phyloP scores from a whole-genome alignment of 2,113 vertebrate species.

The Leucopternis melanops region DNA sequence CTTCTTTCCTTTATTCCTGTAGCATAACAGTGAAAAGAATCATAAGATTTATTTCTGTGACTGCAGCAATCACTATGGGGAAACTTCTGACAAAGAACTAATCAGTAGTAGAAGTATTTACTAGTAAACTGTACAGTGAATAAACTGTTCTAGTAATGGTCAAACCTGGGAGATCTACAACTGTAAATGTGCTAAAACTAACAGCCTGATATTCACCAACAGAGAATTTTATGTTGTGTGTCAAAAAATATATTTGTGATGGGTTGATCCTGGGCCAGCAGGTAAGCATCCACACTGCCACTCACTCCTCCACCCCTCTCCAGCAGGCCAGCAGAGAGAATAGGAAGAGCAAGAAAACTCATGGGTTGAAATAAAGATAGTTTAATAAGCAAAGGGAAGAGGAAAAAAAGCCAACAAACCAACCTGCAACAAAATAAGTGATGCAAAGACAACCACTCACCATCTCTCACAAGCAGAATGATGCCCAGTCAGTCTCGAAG shows the following conservation, averaged over 20 bases:
- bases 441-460: background rate
- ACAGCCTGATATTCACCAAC: background rate
- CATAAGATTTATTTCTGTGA: background rate
- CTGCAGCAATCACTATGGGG: background rate
- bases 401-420: fast-evolving
- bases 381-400: background rate
- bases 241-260: background rate
- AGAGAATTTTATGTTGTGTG: background rate
- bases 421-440: background rate
- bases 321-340: background rate
- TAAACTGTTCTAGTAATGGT: background rate
- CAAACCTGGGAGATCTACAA: background rate
- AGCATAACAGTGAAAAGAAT: background rate
- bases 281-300: background rate
- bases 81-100: background rate
- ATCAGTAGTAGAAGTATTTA: background rate
- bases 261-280: background rate
- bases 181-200: background rate
- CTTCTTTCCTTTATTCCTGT: background rate
- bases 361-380: background rate
- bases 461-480: background rate
- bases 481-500: background rate
- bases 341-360: background rate
- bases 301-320: background rate
- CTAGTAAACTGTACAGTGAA: background rate